These are phyloP conservation scores for Gymnopithys bicolor DNA, from an alignment of 2,797 vertebrate genomes.

Conservation along the genomic window DNA sequence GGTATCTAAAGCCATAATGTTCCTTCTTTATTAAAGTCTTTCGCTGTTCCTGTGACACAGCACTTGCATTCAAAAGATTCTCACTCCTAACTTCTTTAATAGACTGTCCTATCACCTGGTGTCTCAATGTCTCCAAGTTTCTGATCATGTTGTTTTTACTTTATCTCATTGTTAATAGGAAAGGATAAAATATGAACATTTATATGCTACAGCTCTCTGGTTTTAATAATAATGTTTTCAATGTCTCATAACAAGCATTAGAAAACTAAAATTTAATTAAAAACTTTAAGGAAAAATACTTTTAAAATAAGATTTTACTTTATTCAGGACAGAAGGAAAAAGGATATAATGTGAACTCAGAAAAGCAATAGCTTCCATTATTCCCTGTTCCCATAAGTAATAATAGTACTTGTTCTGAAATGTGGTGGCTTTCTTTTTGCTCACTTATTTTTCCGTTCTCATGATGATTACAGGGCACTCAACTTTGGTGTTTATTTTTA, in stretches of 20 bases:
- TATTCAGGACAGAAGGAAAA: constrained; percentile 24
- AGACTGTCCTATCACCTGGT: not conserved
- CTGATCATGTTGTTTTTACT: not conserved
- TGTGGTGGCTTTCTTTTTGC: not conserved
- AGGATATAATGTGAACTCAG: constrained; percentile 24
- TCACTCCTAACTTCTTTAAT: not conserved
- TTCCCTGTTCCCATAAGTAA: constrained; percentile 61
- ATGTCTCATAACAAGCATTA: not conserved
- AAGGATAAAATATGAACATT: not conserved
- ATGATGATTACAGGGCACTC: constrained; percentile 44
- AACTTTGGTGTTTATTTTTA: constrained; percentile 66
- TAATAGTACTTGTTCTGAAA: constrained; percentile 53
- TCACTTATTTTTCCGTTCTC: constrained; percentile 57
- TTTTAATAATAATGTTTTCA: not conserved
- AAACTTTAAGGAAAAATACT: not conserved
- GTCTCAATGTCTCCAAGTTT: not conserved
- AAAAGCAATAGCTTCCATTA: constrained; percentile 61
- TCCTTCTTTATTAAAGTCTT: not conserved
- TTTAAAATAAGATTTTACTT: constrained; percentile 6
- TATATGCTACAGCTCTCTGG: not conserved
- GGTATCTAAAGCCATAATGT: not conserved
- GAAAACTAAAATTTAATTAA: constrained; percentile 3
- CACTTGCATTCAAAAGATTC: not conserved
- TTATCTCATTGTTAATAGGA: not conserved
- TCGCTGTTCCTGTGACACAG: not conserved